Evolutionary conservation across 2,888 invertebrate genomes (phyloP), one percentile per base, ranked within the genome.

Genomic region (Hanleya hanleyi): DNA sequence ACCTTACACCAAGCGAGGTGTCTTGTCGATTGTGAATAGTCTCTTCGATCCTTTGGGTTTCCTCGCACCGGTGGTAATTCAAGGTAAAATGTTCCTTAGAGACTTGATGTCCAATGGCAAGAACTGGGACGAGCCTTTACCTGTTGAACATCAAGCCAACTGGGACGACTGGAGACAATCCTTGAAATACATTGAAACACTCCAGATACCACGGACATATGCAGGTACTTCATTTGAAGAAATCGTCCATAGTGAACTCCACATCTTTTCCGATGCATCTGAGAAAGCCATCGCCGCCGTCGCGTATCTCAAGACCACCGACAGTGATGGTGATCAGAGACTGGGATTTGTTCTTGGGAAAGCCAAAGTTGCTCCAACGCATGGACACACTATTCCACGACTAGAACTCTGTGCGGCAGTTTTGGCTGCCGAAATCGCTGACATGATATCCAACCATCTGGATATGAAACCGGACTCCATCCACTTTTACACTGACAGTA

Each of bases 181-280:
- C n/a, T 26, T 68, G 49, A 32, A n/a, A 22, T 33, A 22, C 5
- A 15, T 57, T 5, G 33, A 51, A 35, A 15, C 57, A 32, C 51
- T 68, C 5, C 68, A 37, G 6, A 51, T 68, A 9, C 68, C 68
- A 12, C 7, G 49, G 32, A 49, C 32, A 12, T 50, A 50, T 32
- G 18, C 26, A 5, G 15, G 41, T 15, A 15, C 29, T 22, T 67
- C 67, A 15, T 37, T 65, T 26, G 26, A 26, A 7, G 37, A 49
- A 18, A 50, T 33, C 12, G 7, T 32, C 3, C 22, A 35, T 29
- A 67, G 69, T n/a, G 65, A 74, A 29, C 12, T 82, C 6, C 75
- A 74, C 36, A 29, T 79, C 18, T 83, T 77, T 61, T 74, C 73
- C 0, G 83, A 83, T 71, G 82, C 81, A 0, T 81, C 81, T 22